Evolutionary conservation across 2,888 invertebrate genomes (phyloP), one percentile per base, ranked within the genome.

Genomic region (Cyrtodaria siliqua): DNA sequence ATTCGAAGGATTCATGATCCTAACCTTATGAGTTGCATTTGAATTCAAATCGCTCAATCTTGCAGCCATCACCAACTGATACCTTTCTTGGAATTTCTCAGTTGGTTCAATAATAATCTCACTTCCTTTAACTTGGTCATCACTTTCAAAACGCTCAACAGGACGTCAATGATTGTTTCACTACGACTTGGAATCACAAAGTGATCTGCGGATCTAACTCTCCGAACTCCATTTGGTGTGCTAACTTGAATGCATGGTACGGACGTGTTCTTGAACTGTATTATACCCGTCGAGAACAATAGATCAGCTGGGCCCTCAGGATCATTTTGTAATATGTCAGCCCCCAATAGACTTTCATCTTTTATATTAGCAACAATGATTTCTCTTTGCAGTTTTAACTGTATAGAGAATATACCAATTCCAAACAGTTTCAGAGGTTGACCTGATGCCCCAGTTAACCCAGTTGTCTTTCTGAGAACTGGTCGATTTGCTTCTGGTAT

Each of bases 401-500:
- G 33, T 18, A 47, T 9, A 16, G 47, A 18, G 16, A 47, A 47
- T 47, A 18, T 9, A 2, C 29, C 33, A 27, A 12, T 29, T 61
- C 62, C 24, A 24, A n/a, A 6, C 23, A 47, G 26, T 18, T 52
- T n/a, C 62, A 52, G 12, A 20, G 33, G 3, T n/a, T 23, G 24
- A n/a, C 56, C 67, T 12, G 60, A 55, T 1, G 66, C 73, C 20
- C 57, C 59, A 16, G 49, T 67, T 18, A 67, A 24, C 20, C 44
- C 40, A 9, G 29, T 40, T 26, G 33, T 53, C 40, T 55, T 55
- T 16, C 3, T 6, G n/a, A 55, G n/a, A 12, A n/a, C 18, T 47
- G 74, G 62, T 18, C 49, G 50, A 8, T 29, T 56, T 2, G 52
- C 27, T 29, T 38, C n/a, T 1, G 18, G 29, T 6, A 74, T 68